These are phyloP conservation scores for Acanthosepion lycidas DNA, from an alignment of 2,888 invertebrate species.

Conservation along the genomic window DNA sequence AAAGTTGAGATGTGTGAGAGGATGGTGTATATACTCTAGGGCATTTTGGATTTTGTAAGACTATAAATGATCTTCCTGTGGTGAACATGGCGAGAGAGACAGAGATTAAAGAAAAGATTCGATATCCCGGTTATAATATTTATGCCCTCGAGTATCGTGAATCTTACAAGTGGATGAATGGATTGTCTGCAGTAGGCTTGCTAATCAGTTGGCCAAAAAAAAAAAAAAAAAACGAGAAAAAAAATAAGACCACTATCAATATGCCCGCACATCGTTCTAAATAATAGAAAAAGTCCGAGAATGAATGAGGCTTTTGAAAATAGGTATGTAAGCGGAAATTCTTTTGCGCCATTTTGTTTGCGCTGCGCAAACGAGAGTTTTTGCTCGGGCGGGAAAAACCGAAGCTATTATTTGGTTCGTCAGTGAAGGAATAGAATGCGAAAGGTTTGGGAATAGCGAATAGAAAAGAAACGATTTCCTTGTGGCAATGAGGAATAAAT, in stretches of 20 bases:
- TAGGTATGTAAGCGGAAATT: not conserved
- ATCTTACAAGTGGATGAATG: not conserved
- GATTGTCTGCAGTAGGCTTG: not conserved
- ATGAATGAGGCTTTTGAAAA: not conserved
- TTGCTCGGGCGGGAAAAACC: not conserved
- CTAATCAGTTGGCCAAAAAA: not conserved
- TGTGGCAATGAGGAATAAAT: not conserved
- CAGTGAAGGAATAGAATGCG: not conserved
- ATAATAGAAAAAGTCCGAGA: not conserved
- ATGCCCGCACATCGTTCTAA: not conserved
- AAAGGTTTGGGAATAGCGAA: not conserved
- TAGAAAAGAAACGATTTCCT: not conserved
- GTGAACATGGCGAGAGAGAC: not conserved
- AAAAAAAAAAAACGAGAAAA: too few relatives aligned
- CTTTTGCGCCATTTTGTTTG: not conserved
- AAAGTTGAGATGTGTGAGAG: too few relatives aligned
- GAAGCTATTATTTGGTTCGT: not conserved
- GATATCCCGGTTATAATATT: not conserved
- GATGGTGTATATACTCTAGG: too few relatives aligned
- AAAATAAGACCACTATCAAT: not conserved
- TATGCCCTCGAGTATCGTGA: not conserved
- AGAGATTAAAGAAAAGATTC: not conserved
- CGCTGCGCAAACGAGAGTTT: constrained; percentile 2
- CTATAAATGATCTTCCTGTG: too few relatives aligned
- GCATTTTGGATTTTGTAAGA: too few relatives aligned